phyloP scores from a whole-genome alignment of 2,888 invertebrate genomes.

The Brachypalpus laphriformis region DNA sequence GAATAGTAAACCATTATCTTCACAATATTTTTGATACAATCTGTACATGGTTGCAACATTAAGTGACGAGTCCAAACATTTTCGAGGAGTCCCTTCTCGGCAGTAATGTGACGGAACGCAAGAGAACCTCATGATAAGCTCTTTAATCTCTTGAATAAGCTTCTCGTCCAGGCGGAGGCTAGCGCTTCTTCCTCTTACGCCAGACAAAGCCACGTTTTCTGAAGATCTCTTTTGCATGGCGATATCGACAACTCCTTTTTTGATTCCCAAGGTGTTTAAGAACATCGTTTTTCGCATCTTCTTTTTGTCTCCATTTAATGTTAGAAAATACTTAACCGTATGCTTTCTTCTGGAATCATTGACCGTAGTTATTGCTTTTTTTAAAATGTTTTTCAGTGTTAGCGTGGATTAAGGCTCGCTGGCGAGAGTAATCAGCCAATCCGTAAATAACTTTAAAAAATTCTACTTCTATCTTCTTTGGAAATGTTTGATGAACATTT shows the following conservation, averaged over 20 bases:
- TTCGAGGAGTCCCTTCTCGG: constrained; percentile 25
- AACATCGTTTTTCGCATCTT: background rate
- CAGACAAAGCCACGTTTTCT: background rate
- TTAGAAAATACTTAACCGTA: background rate
- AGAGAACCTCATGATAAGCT: constrained; percentile 1
- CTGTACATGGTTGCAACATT: constrained; percentile 16
- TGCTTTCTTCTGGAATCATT: background rate
- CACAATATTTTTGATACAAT: constrained; percentile 16
- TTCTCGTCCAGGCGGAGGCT: no score
- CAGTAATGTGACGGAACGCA: constrained; percentile 27
- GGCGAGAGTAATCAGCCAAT: constrained; percentile 20
- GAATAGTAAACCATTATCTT: background rate
- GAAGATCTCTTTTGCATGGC: constrained; percentile 6
- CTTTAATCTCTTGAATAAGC: no score
- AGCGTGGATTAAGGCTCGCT: background rate
- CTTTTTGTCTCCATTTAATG: constrained; percentile 1
- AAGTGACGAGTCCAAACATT: constrained; percentile 14
- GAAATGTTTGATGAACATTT: background rate
- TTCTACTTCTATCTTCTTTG: constrained; percentile 1
- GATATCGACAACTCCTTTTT: constrained; percentile 9
- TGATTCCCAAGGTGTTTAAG: background rate
- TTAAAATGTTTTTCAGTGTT: no score
- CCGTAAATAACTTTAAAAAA: constrained; percentile 17
- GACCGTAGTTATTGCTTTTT: no score
- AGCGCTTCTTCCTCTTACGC: background rate